These are phyloP conservation scores for Tromatobia lineatoria DNA, from an alignment of 2,888 invertebrate species.

Conservation along the genomic window DNA sequence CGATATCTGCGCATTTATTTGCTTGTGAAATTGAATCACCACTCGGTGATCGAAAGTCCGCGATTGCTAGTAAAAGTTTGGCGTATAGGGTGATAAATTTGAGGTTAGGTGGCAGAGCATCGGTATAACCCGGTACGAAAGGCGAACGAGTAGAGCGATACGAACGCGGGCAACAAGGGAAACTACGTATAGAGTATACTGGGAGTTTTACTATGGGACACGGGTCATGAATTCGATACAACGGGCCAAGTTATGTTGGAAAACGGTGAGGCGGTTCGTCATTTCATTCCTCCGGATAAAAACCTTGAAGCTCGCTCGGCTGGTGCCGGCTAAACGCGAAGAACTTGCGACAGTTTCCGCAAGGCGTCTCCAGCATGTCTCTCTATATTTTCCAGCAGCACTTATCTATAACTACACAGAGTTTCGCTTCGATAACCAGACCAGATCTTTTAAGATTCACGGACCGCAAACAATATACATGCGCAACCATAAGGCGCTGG, in stretches of 20 bases:
- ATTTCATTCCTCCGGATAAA: constrained; percentile 16
- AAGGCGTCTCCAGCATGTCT: neutral
- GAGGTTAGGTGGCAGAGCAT: constrained; percentile 2
- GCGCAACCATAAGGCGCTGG: neutral
- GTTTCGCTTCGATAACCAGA: constrained; percentile 27
- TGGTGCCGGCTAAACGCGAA: neutral
- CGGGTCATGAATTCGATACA: constrained; percentile 52
- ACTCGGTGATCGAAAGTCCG: neutral
- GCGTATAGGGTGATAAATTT: constrained; percentile 28
- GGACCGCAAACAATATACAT: constrained; percentile 1
- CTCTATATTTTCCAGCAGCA: constrained; percentile 3
- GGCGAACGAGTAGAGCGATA: neutral
- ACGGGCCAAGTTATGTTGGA: neutral
- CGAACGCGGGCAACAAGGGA: neutral
- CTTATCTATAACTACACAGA: constrained; percentile 7
- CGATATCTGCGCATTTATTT: neutral
- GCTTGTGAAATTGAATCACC: neutral
- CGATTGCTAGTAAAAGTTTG: neutral
- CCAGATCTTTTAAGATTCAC: constrained; percentile 17
- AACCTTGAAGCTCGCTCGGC: constrained; percentile 27
- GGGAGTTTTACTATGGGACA: constrained; percentile 17
- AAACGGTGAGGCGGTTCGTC: constrained; percentile 29
- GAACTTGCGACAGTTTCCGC: neutral
- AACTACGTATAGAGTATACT: constrained; percentile 1
- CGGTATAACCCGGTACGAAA: neutral